Evolutionary conservation across 2,113 vertebrate species (phyloP).

Genomic region (Elephas maximus): DNA sequence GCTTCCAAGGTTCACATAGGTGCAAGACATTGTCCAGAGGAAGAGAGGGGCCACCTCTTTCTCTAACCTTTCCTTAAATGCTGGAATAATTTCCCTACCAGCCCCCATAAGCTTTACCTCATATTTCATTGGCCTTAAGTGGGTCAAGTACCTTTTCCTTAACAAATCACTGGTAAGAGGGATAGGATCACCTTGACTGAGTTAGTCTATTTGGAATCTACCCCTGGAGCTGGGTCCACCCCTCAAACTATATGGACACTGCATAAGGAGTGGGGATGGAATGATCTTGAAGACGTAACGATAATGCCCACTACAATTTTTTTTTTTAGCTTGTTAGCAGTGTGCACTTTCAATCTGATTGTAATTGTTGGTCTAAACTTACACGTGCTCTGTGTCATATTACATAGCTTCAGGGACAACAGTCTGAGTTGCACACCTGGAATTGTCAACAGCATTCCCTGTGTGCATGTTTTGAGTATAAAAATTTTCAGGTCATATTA

Average conservation of each 20-base stretch:
- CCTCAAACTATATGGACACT: too few species aligned
- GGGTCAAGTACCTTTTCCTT: background rate
- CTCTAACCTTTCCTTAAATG: background rate
- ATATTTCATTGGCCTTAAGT: background rate
- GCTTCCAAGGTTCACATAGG: background rate
- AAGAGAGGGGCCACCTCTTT: background rate
- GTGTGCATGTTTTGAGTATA: conserved; percentile 65
- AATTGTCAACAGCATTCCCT: background rate
- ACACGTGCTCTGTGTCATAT: conserved; percentile 62
- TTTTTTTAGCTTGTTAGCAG: conserved; percentile 66
- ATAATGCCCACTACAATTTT: rapidly evolving
- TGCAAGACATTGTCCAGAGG: background rate
- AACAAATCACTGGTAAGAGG: background rate
- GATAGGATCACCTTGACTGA: background rate
- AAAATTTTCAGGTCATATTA: conserved; percentile 73
- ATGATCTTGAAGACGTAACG: background rate
- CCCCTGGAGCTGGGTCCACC: background rate
- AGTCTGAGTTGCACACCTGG: background rate
- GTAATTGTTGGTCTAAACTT: conserved; percentile 68
- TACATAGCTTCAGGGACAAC: background rate
- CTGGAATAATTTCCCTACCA: background rate
- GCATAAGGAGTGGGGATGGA: background rate
- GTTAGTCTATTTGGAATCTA: background rate
- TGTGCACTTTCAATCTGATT: conserved; percentile 36
- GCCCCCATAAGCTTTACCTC: background rate